Evolutionary conservation across 2,113 vertebrate species (phyloP), one percentile per base, ranked within the genome.

Genomic region (Hydropotes inermis): DNA sequence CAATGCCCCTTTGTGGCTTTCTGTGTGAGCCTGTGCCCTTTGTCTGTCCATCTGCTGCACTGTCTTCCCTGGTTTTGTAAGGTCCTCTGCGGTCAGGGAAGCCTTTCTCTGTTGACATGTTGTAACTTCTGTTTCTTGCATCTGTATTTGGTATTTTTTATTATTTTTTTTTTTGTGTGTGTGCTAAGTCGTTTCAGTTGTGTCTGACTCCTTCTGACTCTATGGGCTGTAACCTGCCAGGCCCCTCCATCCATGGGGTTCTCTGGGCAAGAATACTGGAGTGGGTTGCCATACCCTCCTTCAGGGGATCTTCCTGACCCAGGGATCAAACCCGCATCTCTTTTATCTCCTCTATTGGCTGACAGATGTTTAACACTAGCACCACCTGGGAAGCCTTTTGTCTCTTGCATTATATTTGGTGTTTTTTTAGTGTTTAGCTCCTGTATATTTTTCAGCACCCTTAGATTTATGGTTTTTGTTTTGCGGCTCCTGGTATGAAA

Each of bases 1-100:
- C 47, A 2, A 5, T 2, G 15, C 43, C 14, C 14, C 70, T 2
- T 8, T 17, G 5, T 57, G 2, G 4, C 2, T 14, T 19, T 25
- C 0, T 30, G 7, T 36, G 39, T 7, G 10, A 1, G 7, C 45
- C 2, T 3, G 0, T 2, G 25, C 8, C 19, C n/a, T 7, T 15
- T 9, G 86, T 78, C 39, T 2, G 0, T 39, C 25, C 2, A 67
- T 67, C 79, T n/a, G 25, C 10, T 12, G 8, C n/a, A 0, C 61
- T 10, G 25, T n/a, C 25, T 64, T 12, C 27, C 0, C 11, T 4
- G 54, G 15, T 12, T 23, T 3, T 0, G 78, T 30, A 25, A 13
- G 45, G 15, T 6, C 15, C 36, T 3, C 7, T 36, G 27, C 1
- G 1, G 47, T 14, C 14, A 33, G 21, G 55, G 28, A 82, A 4